Conservation (phyloP, 2,113 vertebrate genomes). For the Calonectris borealis region DNA sequence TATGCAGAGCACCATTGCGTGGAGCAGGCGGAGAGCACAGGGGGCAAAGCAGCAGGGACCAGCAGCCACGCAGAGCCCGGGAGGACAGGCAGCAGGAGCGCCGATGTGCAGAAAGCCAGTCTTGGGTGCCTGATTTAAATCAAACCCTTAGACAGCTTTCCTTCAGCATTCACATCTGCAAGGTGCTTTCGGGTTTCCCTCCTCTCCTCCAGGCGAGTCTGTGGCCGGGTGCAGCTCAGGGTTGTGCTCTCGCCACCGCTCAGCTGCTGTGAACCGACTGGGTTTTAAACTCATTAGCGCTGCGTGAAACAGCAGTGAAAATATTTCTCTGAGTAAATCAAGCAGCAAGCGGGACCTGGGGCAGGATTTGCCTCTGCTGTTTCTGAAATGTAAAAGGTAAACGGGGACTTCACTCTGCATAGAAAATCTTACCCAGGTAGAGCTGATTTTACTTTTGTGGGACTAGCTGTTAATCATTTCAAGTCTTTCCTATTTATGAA, state of each 20-base stretch:
- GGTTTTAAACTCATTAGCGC: constrained; percentile 6
- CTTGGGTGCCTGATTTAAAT: not conserved
- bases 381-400: constrained; percentile 2
- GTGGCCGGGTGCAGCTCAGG: not conserved
- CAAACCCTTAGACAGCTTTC: not conserved
- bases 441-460: not conserved
- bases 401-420: not conserved
- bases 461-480: not conserved
- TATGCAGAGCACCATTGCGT: not conserved
- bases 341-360: not conserved
- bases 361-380: not conserved
- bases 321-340: not conserved
- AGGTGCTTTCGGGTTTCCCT: not conserved
- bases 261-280: not conserved
- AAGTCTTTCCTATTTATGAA: not conserved
- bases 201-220: not conserved
- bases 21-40: not conserved
- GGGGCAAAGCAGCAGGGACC: not conserved
- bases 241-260: rapidly evolving
- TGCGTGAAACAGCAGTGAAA: not conserved
- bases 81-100: not conserved
- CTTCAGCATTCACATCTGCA: not conserved
- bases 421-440: not conserved
- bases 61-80: not conserved
- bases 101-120: not conserved